Base-by-base conservation (phyloP, 2,797 vertebrate species). In the Peromyscus melanophrys region DNA sequence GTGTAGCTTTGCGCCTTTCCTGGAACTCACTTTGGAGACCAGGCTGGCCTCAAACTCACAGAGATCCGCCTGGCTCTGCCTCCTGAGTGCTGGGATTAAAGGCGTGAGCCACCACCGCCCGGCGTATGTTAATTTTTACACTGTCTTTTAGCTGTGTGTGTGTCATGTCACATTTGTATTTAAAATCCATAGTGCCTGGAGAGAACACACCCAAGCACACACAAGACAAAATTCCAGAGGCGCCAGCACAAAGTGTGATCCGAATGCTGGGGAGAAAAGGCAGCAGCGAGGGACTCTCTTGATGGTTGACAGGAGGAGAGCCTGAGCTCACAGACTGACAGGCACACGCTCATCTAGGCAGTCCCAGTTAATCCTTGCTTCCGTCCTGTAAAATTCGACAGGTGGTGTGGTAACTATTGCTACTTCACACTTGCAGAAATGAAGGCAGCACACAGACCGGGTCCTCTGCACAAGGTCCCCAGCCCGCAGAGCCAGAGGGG, bases 401-500 rank as follows among this genome's bases (percentile, higher is more conserved):
- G 1, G n/a, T 43, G 37, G 31, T 21, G 37, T 69, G 80, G 61
- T 29, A 49, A 90, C 80, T 46, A 82, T 43, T 88, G 31, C 43
- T 31, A 46, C 16, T 85, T 93, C 67, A 95, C 65, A 82, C 40
- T 2, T 61, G 16, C 43, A 84, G 55, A 89, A 94, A 25, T 11
- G 23, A 84, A 89, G 52, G 37, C 59, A 84, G 37, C 52, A 84
- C 65, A 76, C 10, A 76, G 49, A 67, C 6, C 49, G 57, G 10
- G 46, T 27, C 71, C 76, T 59, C 61, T 63, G 57, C 14, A 29
- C 29, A 81, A 96, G 84, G 13, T 55, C 43, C 61, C 37, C 90
- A 89, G 93, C 71, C 80, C 49, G 61, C 23, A 98, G 82, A 61
- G 75, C 71, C 75, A 89, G 23, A 46, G 65, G 92, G 27, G 37